Evolutionary conservation across 2,888 invertebrate genomes (phyloP).

Genomic region (Drosophila maculinotata): DNA sequence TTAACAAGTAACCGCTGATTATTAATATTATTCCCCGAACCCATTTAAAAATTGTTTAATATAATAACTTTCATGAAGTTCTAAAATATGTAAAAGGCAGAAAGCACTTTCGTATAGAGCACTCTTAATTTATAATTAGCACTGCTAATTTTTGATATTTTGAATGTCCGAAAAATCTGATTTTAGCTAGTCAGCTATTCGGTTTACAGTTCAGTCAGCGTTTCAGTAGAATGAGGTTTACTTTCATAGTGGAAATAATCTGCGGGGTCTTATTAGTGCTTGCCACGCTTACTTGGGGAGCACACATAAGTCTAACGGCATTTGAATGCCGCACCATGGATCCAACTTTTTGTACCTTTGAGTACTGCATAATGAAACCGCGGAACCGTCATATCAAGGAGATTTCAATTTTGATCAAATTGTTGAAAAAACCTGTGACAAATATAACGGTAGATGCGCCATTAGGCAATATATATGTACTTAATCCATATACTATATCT

Average conservation of each 20-base stretch:
- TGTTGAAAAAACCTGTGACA: slow-evolving; percentile 30
- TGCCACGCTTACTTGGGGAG: not conserved
- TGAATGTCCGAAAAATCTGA: not conserved
- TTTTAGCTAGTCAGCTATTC: not conserved
- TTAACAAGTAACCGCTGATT: no score
- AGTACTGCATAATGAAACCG: slow-evolving; percentile 24
- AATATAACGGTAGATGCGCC: slow-evolving; percentile 35
- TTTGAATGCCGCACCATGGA: slow-evolving; percentile 23
- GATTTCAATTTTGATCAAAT: not conserved
- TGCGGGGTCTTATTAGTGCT: not conserved
- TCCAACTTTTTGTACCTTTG: not conserved
- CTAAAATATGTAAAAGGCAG: no score
- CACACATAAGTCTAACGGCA: slow-evolving; percentile 6
- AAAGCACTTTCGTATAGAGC: no score
- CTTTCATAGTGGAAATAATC: not conserved
- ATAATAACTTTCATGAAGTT: no score
- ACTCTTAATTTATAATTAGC: no score
- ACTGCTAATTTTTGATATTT: no score
- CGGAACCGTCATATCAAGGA: slow-evolving; percentile 26
- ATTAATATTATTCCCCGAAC: no score
- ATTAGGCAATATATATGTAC: not conserved
- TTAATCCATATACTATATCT: not conserved
- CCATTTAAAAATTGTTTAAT: no score
- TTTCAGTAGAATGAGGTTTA: not conserved
- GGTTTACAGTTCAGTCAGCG: not conserved